Evolutionary conservation across 1,140 invertebrate genomes (phyloP), one percentile per base, ranked within the genome.

Genomic region (Monomorium pharaonis): DNA sequence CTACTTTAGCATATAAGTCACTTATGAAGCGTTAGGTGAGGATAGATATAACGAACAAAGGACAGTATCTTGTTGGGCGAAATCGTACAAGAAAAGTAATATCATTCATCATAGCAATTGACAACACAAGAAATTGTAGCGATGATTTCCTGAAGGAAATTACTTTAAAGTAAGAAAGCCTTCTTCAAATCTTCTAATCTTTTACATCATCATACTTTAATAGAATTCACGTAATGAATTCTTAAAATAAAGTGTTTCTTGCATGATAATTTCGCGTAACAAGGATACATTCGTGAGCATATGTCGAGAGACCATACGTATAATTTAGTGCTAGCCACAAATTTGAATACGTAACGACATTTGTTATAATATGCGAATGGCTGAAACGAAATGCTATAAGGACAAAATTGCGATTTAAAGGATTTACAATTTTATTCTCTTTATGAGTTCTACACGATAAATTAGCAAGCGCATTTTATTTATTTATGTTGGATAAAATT

Each of bases 1-100:
- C 37, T 81, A 88, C 85, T 49, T 65, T 89, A 90, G 75, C 27
- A 3, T 21, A 5, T 89, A 89, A 85, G 81, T 77, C 76, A 49
- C 51, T 54, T 63, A 54, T 44, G 51, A 74, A 70, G 56, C 56
- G 42, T 67, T 85, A 44, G 69, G 70, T 78, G 85, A 92, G 49
- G 27, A 87, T 80, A 88, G 51, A 74, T 56, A 67, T 56, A 63
- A 33, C 21, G 21, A 30, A 63, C n/a, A 65, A 75, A 10, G 18
- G 24, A 42, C 27, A 72, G 49, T 67, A 62, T 88, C 12, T 37
- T 70, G 62, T 49, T 86, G 54, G 60, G 81, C 80, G 78, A 62
- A 84, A 65, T 27, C 10, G n/a, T 12, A 16, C 21, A 47, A 65
- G 27, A 83, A 56, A 72, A 65, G n/a, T 63, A 21, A 77, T 27